Percentiles rank a stretch among this genome's conserved stretches.
These are phyloP conservation scores for Andrena bucephala DNA, from an alignment of 2,888 invertebrate species.

Conservation along the genomic window DNA sequence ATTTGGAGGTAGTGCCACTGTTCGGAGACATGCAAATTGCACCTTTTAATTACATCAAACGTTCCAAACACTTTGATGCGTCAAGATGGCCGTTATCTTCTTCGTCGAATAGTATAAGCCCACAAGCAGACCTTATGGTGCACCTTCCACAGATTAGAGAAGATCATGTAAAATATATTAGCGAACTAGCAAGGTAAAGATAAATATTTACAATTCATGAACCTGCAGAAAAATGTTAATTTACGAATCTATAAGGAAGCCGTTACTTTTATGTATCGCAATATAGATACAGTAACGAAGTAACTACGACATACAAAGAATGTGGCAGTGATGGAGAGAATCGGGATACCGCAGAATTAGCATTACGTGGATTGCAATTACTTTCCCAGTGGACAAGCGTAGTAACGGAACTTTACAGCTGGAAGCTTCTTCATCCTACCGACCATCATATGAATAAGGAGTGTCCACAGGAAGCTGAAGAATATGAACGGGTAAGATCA, in stretches of 20 bases:
- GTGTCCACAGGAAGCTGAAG: constrained; percentile 98
- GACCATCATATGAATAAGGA: constrained; percentile 98
- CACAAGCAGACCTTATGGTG: constrained; percentile 97
- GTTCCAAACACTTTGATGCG: constrained; percentile 96
- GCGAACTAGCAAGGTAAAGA: constrained; percentile 92
- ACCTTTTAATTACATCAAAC: constrained; percentile 98
- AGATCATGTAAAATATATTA: constrained; percentile 98
- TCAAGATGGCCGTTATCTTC: constrained; percentile 95
- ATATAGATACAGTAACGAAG: constrained; percentile 86
- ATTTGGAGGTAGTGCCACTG: constrained; percentile 96
- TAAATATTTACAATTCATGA: constrained; percentile 1
- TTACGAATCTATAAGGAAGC: not conserved
- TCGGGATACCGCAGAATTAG: constrained; percentile 95
- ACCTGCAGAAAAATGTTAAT: not conserved
- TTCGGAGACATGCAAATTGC: constrained; percentile 99
- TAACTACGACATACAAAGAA: constrained; percentile 97
- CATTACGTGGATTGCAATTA: constrained; percentile 95
- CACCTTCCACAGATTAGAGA: constrained; percentile 97
- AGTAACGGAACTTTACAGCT: constrained; percentile 98
- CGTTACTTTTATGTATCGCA: not conserved
- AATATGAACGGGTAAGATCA: constrained; percentile 94
- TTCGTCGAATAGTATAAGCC: constrained; percentile 92
- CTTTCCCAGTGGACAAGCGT: constrained; percentile 98
- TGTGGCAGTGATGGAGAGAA: constrained; percentile 97
- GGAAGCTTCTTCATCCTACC: constrained; percentile 99